Base-by-base conservation (phyloP, 1,140 invertebrate genomes). In the Subanguina moxae region DNA sequence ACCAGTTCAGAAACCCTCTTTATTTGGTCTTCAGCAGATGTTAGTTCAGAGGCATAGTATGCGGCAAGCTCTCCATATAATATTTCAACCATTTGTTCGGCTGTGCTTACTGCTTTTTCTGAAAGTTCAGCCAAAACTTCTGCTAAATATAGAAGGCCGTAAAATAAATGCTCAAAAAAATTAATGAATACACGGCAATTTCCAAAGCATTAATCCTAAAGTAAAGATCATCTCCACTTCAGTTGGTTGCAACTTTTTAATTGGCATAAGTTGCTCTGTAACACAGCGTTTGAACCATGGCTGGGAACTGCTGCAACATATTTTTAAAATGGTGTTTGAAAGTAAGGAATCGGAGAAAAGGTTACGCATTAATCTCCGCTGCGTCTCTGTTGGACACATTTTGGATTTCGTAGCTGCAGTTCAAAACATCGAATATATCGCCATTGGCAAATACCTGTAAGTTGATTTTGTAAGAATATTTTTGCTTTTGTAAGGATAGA, bases 221-320 rank as follows among this genome's bases (percentile, higher is more conserved):
- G 64, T 52, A 66, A 66, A 66, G 11, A 71, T 71, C 63, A 66
- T 67, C 28, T 66, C 65, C 13, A 42, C n/a, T 42, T 67, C 63
- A n/a, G 65, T 66, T 19, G 65, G 65, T 19, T 56, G 64, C n/a
- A 66, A 46, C 23, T 42, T 30, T 23, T 71, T 67, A 7, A 66
- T 11, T 21, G 68, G 68, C 25, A 43, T n/a, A 27, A 66, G 63
- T 15, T 32, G 25, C 30, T 66, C 64, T 19, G 1, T n/a, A 17
- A 25, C 65, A 13, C 25, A 67, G 19, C 63, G 25, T 19, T 69
- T 67, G 19, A 68, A 66, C 65, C 65, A 66, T 3, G 65, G 65
- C 8, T 66, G 25, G 23, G 45, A 43, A 71, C 61, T 19, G 17
- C 66, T 66, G 64, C 19, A 66, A 42, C 3, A 70, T n/a, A 5